A percentile compares a stretch with the other conserved stretches of the same genome.
Conservation (phyloP, 2,797 vertebrate genomes). For the Alectoris magna region DNA sequence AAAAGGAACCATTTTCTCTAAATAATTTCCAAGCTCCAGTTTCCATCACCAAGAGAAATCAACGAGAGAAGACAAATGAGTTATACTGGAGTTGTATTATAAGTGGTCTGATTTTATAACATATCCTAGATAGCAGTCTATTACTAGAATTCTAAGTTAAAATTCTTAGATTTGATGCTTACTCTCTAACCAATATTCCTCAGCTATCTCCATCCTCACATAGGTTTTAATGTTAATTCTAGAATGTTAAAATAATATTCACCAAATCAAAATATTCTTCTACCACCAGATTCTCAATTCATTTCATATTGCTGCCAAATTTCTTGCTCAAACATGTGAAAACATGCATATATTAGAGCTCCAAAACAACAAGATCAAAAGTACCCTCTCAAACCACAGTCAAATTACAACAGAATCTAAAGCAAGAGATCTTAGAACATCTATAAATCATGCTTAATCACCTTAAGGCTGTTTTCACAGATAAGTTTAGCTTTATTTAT, state of each 20-base stretch:
- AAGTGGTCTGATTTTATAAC: not conserved
- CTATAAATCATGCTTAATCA: not conserved
- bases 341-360: not conserved
- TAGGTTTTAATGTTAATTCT: not conserved
- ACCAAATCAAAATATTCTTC: not conserved
- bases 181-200: not conserved
- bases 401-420: not conserved
- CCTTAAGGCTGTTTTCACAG: not conserved
- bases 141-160: not conserved
- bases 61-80: not conserved
- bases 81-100: fast-evolving
- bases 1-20: not conserved
- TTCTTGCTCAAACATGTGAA: constrained; percentile 20
- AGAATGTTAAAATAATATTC: not conserved
- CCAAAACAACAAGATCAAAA: not conserved
- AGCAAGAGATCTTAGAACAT: not conserved
- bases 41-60: not conserved
- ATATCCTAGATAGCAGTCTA: not conserved
- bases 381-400: not conserved
- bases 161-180: not conserved
- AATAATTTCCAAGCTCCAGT: not conserved
- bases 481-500: not conserved
- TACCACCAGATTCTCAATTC: not conserved
- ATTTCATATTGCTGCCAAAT: not conserved
- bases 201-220: fast-evolving